phyloP scores from a whole-genome alignment of 1,140 invertebrate species.

The Schlechtendalia chinensis region DNA sequence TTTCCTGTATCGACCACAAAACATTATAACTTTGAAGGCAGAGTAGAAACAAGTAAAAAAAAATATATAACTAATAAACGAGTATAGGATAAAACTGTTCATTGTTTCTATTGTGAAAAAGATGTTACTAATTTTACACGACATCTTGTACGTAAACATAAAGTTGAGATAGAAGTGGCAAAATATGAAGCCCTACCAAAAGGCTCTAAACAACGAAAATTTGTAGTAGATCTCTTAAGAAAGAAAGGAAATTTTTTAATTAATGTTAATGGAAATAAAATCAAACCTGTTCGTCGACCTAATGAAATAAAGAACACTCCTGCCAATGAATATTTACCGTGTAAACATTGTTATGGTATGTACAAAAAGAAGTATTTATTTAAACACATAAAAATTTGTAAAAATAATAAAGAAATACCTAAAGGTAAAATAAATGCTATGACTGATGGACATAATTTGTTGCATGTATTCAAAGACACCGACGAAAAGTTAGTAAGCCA shows the following conservation, averaged over 20 bases:
- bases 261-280: slow-evolving; percentile 2
- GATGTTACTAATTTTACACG: slow-evolving; percentile 8
- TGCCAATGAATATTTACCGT: not conserved
- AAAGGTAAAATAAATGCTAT: not conserved
- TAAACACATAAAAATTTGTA: not conserved
- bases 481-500: not conserved
- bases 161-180: slow-evolving; percentile 2
- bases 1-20: too few relatives aligned
- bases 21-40: too few relatives aligned
- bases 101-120: not conserved
- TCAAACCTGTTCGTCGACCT: slow-evolving; percentile 2
- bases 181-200: slow-evolving; percentile 2
- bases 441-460: not conserved
- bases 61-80: not conserved
- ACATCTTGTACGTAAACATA: not conserved
- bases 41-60: too few relatives aligned
- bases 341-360: not conserved
- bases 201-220: not conserved
- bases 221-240: not conserved
- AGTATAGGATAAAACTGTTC: slow-evolving; percentile 1
- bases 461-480: not conserved
- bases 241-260: slow-evolving; percentile 1
- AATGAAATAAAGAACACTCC: not conserved
- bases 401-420: not conserved
- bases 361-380: not conserved